phyloP scores from a whole-genome alignment of 53 echinoderm and acorn worm species.

The Astropecten irregularis region DNA sequence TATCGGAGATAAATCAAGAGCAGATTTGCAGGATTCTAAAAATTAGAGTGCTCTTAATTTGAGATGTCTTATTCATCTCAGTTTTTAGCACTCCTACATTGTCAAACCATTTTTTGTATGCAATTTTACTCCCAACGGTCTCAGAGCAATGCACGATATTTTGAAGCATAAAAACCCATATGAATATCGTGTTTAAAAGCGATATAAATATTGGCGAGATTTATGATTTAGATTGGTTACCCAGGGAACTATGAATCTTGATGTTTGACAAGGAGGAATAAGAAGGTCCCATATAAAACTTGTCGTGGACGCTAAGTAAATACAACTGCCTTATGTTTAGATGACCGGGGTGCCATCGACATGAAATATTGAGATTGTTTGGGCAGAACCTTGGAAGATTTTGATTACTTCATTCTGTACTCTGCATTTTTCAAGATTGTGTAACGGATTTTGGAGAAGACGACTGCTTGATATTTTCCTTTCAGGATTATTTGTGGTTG shows the following conservation, averaged over 20 bases:
- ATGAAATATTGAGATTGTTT: neutral
- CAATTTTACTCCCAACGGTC: too few relatives aligned
- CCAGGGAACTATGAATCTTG: neutral
- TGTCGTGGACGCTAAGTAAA: neutral
- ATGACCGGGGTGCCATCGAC: neutral
- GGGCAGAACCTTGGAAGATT: neutral
- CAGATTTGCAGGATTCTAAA: too few relatives aligned
- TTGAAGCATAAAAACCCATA: too few relatives aligned
- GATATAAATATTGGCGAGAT: conserved; percentile 41
- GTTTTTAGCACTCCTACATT: too few relatives aligned
- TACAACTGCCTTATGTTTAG: conserved; percentile 18
- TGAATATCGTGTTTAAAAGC: conserved; percentile 21
- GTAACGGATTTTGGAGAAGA: neutral
- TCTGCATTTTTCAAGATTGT: neutral
- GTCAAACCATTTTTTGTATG: too few relatives aligned
- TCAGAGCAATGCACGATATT: too few relatives aligned
- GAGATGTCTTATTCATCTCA: too few relatives aligned
- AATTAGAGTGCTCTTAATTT: too few relatives aligned
- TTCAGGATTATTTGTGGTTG: conserved; percentile 5
- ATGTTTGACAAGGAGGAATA: neutral
- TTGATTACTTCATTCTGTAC: neutral
- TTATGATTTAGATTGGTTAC: conserved; percentile 14
- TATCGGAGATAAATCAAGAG: too few relatives aligned
- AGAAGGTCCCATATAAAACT: neutral
- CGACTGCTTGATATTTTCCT: neutral